Evolutionary conservation across 2,797 vertebrate genomes (phyloP), one percentile per base, ranked within the genome.

Genomic region (Spheniscus humboldti): DNA sequence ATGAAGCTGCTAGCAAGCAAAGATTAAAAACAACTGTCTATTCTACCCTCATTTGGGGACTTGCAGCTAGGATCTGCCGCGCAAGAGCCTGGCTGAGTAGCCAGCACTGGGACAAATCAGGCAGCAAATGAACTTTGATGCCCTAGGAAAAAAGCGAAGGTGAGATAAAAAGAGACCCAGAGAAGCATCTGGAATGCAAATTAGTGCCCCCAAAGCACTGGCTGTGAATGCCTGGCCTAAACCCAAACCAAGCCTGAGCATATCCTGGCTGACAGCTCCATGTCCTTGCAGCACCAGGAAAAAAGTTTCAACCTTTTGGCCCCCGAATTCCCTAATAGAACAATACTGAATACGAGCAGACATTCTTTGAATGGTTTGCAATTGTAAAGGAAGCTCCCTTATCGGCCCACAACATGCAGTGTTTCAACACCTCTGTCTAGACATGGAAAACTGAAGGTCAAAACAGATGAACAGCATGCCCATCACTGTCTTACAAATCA

Each of bases 121-220:
- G 41, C 76, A 48, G 79, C 68, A 96, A 96, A 96, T 41, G 87
- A 91, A 94, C 90, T 95, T 79, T 91, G 81, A 84, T 84, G 82
- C 59, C 69, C 83, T 20, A 88, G 63, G 75, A 91, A 94, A 93
- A 86, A 88, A 81, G 45, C 7, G 10, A 92, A 88, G 69, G 39
- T 2, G 0, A 95, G 86, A 92, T 7, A 91, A 62, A 93, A 89
- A 19, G 35, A 64, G 88, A 92, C 37, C 18, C 25, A 88, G 64
- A 79, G 45, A 92, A 94, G 85, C 72, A 90, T 83, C 83, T 82
- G 87, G 87, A 96, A 95, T 94, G 86, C 55, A 90, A 92, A 96
- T 86, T 48, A 75, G 33, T 77, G 43, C 20, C 69, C 76, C 47
- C 62, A 78, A 94, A 92, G 85, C 69, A 75, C 78, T 74, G 41